phyloP scores from a whole-genome alignment of 2,797 vertebrate genomes.

The Onychomys torridus region DNA sequence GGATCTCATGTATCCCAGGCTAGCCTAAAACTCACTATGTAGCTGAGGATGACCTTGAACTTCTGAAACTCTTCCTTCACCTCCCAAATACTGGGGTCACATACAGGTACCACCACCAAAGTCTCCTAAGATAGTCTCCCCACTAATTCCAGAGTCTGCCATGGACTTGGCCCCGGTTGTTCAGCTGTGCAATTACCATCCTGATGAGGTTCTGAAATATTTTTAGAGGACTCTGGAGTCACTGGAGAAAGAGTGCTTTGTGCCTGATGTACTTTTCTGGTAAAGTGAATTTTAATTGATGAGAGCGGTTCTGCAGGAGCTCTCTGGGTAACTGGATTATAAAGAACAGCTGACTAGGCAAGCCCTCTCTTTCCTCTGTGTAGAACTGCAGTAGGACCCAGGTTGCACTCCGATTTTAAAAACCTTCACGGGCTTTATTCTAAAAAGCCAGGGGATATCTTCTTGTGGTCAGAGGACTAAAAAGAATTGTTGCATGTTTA shows the following conservation, averaged over 20 bases:
- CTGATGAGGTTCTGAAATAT: not conserved
- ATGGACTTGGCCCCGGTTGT: rapidly evolving
- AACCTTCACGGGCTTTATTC: not conserved
- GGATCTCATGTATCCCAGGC: not conserved
- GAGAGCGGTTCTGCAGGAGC: not conserved
- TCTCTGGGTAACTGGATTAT: not conserved
- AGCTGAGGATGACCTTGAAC: not conserved
- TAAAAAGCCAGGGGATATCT: not conserved
- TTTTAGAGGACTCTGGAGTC: not conserved
- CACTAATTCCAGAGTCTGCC: rapidly evolving
- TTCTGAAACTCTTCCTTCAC: not conserved
- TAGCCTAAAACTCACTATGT: not conserved
- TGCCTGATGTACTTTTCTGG: not conserved
- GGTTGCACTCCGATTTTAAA: not conserved
- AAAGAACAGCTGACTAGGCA: not conserved
- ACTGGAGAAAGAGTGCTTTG: not conserved
- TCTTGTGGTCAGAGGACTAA: not conserved
- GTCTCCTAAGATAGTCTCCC: rapidly evolving
- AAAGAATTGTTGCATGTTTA: not conserved
- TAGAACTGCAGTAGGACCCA: not conserved
- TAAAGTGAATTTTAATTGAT: slow-evolving; percentile 35
- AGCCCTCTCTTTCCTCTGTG: not conserved
- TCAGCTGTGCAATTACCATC: not conserved
- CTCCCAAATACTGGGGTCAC: not conserved
- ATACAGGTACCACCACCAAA: not conserved